phyloP scores from a whole-genome alignment of 2,797 vertebrate species.

The Trichosurus vulpecula region DNA sequence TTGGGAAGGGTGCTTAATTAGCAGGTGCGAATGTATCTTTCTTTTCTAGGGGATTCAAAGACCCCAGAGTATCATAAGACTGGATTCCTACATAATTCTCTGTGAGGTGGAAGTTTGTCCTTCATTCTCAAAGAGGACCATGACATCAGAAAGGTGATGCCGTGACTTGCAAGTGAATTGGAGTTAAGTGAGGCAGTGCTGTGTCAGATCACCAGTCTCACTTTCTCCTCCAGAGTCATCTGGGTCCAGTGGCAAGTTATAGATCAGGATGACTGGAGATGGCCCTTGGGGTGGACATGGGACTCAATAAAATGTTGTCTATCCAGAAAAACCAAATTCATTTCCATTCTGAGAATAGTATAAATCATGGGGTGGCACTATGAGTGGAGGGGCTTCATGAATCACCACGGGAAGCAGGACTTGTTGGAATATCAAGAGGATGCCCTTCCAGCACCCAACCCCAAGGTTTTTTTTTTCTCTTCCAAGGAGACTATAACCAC shows the following conservation, averaged over 20 bases:
- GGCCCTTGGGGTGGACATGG: neutral
- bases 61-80: neutral
- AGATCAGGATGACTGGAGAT: too few relatives aligned
- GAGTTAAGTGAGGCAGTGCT: too few relatives aligned
- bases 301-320: neutral
- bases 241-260: too few relatives aligned
- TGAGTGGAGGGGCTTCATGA: neutral
- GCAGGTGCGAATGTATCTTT: neutral
- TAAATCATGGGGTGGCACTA: neutral
- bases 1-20: neutral
- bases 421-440: neutral
- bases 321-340: neutral
- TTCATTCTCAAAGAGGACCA: too few relatives aligned
- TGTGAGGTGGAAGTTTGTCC: neutral
- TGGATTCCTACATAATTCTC: neutral
- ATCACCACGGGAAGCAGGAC: neutral
- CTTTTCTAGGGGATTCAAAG: neutral
- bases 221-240: too few relatives aligned
- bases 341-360: neutral
- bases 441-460: neutral
- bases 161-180: too few relatives aligned
- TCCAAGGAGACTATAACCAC: neutral
- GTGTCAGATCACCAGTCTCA: too few relatives aligned
- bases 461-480: neutral
- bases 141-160: too few relatives aligned